Base-by-base conservation (phyloP, 2,888 invertebrate genomes). In the Campoplex capitator region DNA sequence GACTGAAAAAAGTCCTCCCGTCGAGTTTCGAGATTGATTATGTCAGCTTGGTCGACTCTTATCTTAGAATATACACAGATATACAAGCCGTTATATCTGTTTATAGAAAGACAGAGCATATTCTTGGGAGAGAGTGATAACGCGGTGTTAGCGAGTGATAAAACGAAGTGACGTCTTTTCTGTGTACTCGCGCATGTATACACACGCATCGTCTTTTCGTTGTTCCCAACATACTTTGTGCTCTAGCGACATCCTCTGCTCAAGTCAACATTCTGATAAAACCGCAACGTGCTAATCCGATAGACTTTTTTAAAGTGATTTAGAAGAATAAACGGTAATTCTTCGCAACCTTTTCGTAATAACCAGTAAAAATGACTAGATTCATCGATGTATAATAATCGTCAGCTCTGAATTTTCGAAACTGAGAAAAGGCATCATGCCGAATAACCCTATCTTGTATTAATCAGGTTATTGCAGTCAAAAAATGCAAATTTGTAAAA, bases 11-110 rank as follows among this genome's bases (percentile, higher is more conserved):
- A 84, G 79, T 87, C 76, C 76, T 79, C 85, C 71, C 83, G 83
- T 85, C 87, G 75, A 85, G 84, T 78, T 82, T 87, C 78, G 85
- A 87, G 86, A 86, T 86, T 86, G 85, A 86, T 85, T 86, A 86
- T 80, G 83, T 86, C 83, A 88, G 88, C 85, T 84, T 81, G 83
- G 86, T 81, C 81, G 86, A 81, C 81, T 81, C 85, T 87, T 87
- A 87, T 85, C 87, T 80, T 54, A 80, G 45, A 28, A 54, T 78
- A 68, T 42, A 56, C 65, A 74, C 38, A 42, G 56, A 65, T 81
- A 54, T 54, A 42, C 38, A 35, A 16, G 16, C 42, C 42, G 23
- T 51, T 51, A 54, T 54, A 42, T 42, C 13, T 74, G 16, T 68
- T 67, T 67, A 51, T 51, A 68, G 16, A 23, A 13, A 65, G 18